These are phyloP conservation scores for Microtus montanus DNA, from an alignment of 2,113 vertebrate species.

Conservation along the genomic window DNA sequence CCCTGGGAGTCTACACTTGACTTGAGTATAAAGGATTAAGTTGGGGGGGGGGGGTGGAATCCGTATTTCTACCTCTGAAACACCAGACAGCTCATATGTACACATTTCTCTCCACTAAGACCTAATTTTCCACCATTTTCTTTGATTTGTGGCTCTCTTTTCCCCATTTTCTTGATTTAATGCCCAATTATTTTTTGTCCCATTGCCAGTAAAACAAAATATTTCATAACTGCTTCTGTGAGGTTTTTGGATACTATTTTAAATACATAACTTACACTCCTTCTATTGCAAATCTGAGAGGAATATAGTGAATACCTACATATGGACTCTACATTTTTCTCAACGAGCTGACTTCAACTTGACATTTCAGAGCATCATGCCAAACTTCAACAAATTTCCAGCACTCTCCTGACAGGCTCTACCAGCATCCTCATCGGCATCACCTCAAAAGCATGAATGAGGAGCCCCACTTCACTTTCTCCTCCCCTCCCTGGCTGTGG, in stretches of 20 bases:
- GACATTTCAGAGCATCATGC: conserved; percentile 51
- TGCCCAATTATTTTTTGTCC: conserved; percentile 90
- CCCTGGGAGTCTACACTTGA: not conserved
- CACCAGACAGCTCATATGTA: conserved; percentile 84
- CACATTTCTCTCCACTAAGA: conserved; percentile 87
- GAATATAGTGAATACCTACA: conserved; percentile 77
- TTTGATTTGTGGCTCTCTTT: conserved; percentile 88
- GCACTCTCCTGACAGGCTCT: not conserved
- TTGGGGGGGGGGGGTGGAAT: conserved; percentile 56
- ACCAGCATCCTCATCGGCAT: not conserved
- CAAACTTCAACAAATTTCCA: conserved; percentile 43
- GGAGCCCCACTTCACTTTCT: not conserved
- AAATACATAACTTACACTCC: conserved; percentile 83
- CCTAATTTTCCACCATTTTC: conserved; percentile 88
- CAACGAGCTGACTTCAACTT: conserved; percentile 72
- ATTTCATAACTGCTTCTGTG: conserved; percentile 86
- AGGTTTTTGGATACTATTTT: conserved; percentile 82
- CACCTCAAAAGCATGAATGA: not conserved
- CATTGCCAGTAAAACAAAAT: conserved; percentile 89
- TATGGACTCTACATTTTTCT: conserved; percentile 81
- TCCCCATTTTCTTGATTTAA: conserved; percentile 89
- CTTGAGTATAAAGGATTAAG: conserved; percentile 77
- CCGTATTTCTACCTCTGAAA: conserved; percentile 79
- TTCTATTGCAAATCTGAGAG: conserved; percentile 79
- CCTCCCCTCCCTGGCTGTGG: not conserved